These are phyloP conservation scores for Bucco capensis DNA, from an alignment of 2,113 vertebrate species.

Conservation along the genomic window DNA sequence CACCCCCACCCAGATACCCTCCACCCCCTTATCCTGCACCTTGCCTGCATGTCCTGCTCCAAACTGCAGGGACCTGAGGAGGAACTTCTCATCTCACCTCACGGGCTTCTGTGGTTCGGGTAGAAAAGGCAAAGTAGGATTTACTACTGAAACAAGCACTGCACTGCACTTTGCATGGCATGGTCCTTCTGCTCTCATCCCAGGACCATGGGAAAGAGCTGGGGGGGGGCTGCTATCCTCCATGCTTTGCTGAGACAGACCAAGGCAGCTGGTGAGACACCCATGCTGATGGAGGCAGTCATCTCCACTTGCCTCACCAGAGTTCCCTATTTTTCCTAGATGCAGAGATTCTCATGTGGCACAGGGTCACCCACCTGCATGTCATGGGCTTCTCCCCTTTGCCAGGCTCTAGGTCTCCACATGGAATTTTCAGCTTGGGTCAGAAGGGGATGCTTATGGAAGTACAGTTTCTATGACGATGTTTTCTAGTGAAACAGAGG, in stretches of 20 bases:
- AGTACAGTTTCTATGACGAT: neutral
- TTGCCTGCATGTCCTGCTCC: neutral
- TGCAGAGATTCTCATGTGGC: neutral
- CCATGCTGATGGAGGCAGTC: neutral
- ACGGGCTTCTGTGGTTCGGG: neutral
- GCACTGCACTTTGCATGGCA: neutral
- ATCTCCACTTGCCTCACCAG: neutral
- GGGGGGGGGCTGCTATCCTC: neutral
- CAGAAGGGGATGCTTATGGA: neutral
- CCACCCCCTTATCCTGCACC: neutral
- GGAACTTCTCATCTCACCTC: neutral
- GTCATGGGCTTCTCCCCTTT: neutral
- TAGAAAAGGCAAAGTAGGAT: neutral
- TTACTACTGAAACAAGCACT: neutral
- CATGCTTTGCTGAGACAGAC: neutral
- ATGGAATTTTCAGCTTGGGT: neutral
- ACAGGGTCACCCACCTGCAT: neutral
- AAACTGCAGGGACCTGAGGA: neutral
- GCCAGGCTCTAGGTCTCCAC: neutral
- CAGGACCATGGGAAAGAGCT: neutral
- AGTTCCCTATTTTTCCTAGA: neutral
- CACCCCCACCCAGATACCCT: neutral
- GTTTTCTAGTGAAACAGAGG: neutral
- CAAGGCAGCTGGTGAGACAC: neutral
- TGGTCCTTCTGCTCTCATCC: neutral